phyloP scores from a whole-genome alignment of 2,797 vertebrate genomes.

The Allobates femoralis region DNA sequence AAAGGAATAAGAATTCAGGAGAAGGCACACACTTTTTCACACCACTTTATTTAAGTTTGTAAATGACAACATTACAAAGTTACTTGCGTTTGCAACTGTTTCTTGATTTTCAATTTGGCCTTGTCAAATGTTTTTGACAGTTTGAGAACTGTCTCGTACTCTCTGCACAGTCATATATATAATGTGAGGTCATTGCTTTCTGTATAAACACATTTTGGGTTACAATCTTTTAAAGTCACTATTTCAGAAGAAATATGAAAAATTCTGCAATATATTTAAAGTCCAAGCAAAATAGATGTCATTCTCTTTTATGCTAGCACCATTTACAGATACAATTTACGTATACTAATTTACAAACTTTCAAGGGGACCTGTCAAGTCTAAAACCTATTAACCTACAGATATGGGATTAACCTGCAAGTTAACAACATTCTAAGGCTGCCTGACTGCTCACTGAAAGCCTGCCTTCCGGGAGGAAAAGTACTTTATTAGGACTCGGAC shows the following conservation, averaged over 20 bases:
- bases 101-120: background rate
- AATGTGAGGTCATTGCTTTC: background rate
- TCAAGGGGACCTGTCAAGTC: too few species aligned
- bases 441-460: too few species aligned
- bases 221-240: background rate
- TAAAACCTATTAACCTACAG: too few species aligned
- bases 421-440: too few species aligned
- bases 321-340: background rate
- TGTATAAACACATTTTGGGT: background rate
- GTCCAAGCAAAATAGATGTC: background rate
- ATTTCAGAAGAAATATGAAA: background rate
- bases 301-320: background rate
- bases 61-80: background rate
- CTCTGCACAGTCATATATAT: background rate
- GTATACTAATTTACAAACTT: too few species aligned
- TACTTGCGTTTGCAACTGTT: too few species aligned
- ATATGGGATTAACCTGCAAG: too few species aligned
- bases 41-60: too few species aligned
- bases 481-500: too few species aligned
- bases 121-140: background rate
- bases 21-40: too few species aligned
- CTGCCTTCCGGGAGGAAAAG: too few species aligned
- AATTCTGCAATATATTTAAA: background rate
- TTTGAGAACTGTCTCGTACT: background rate
- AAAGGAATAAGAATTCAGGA: too few species aligned